Base-by-base conservation (phyloP, 2,888 invertebrate species). In the Tholera decimalis region DNA sequence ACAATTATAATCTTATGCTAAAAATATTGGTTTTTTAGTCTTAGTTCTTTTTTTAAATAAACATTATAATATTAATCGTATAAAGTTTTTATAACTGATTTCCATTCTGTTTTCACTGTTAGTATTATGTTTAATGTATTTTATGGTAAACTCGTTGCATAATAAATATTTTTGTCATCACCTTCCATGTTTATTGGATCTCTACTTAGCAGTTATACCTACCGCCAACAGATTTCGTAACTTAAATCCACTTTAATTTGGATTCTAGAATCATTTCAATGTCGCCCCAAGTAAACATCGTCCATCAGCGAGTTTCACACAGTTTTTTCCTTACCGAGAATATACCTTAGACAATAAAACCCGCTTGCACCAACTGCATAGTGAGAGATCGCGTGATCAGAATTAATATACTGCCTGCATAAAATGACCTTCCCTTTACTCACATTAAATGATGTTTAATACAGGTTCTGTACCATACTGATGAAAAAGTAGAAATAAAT, bases 381-480 rank as follows among this genome's bases (percentile, higher is more conserved):
- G 54, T 60, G 63, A 68, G 39, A 65, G 55, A 73, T 76, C 49
- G 70, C 83, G 80, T 80, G 81, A 78, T 72, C 68, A 46, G 73
- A 81, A 82, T 83, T 56, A 75, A 75, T 71, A 65, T 22, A 73
- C 61, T 68, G 58, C 68, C 61, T 56, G 68, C 61, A 71, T 61
- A 60, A 67, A 77, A 69, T 65, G 65, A 59, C 70, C 62, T 68
- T 70, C 22, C 50, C 13, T 24, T 58, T 35, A 54, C 57, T 63
- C n/a, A 35, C 46, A 49, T 51, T n/a, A 58, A 51, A 39, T 53
- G 30, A 28, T 41, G 24, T 53, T 55, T n/a, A 44, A 65, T 59
- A 69, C 41, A 24, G 5, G 28, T 44, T 26, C 8, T 9, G 5
- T 1, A 26, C 22, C 22, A 54, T 8, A 8, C 28, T 18, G 4